Evolutionary conservation across 2,888 invertebrate species (phyloP), one percentile per base, ranked within the genome.

Genomic region (Hyles lineata): DNA sequence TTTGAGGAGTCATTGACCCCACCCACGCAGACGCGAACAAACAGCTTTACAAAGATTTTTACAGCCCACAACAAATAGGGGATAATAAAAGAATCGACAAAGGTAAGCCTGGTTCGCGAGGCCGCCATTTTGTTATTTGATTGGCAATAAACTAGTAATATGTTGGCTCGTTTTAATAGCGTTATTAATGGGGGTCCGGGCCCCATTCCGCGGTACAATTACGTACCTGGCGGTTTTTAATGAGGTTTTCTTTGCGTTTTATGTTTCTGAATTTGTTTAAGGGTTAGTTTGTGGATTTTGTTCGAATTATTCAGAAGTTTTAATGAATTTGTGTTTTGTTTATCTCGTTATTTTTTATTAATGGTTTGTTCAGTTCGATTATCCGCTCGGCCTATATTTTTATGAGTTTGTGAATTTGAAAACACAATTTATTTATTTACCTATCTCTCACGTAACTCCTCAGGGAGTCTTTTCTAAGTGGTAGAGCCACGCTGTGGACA

Each of bases 141-240:
- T 67, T 67, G 50, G 43, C 67, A 23, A 67, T 67, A 67, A 67
- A 67, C 67, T 67, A 55, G 55, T 55, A 67, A 67, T 67, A 67
- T 67, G 67, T 67, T 21, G 67, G 43, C 43, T 17, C 67, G 19
- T 19, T 43, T 43, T 50, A 67, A 67, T 50, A 43, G 67, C 21
- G 67, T 67, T 23, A 67, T 67, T 50, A 67, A 67, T 23, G 67
- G 67, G 67, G 43, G 43, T 43, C 67, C 23, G 43, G 67, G 23
- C 43, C 67, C 23, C 50, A 67, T 67, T 67, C 43, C 23, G 50
- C 23, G 43, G 67, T 67, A 67, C 67, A 67, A 67, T 67, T 67
- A 67, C 67, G 67, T 67, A 50, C 70, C 59, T 58, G 70, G 19
- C 70, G 19, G 50, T 29, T 50, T 69, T 72, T 67, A n/a, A 23